Conservation (phyloP, 2,113 vertebrate species). For the Poeciliopsis retropinna region DNA sequence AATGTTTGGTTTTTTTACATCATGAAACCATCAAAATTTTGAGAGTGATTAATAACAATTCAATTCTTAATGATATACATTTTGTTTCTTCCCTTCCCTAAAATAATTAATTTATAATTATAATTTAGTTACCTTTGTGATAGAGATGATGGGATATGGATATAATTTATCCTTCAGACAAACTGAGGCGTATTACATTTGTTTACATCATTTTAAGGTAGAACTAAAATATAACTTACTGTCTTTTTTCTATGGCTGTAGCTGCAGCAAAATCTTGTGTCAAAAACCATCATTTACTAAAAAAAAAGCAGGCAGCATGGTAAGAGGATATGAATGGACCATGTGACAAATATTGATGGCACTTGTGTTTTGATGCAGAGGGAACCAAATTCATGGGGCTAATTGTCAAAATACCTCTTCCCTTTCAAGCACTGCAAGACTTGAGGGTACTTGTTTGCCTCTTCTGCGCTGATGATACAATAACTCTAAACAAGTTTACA, state of each 20-base stretch:
- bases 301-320: slow-evolving; percentile 13
- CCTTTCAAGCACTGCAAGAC: slow-evolving; percentile 63
- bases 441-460: slow-evolving; percentile 79
- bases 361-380: slow-evolving; percentile 66
- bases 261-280: background rate
- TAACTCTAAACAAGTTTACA: slow-evolving; percentile 73
- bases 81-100: background rate
- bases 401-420: slow-evolving; percentile 77
- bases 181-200: background rate
- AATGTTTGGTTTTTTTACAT: too few relatives aligned
- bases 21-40: too few relatives aligned
- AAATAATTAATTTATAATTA: background rate
- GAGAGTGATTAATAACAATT: background rate
- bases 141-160: too few relatives aligned
- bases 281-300: slow-evolving; percentile 28
- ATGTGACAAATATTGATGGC: slow-evolving; percentile 68
- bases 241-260: background rate
- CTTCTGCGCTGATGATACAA: slow-evolving; percentile 76
- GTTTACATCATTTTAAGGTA: background rate
- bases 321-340: slow-evolving; percentile 36
- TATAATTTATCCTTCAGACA: background rate
- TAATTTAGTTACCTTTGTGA: too few relatives aligned
- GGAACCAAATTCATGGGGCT: slow-evolving; percentile 70
- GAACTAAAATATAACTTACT: background rate
- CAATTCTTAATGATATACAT: background rate